Percentiles rank a stretch among this genome's conserved stretches.
Evolutionary conservation across 1,140 invertebrate species (phyloP).

Genomic region (Acromyrmex echinatior): DNA sequence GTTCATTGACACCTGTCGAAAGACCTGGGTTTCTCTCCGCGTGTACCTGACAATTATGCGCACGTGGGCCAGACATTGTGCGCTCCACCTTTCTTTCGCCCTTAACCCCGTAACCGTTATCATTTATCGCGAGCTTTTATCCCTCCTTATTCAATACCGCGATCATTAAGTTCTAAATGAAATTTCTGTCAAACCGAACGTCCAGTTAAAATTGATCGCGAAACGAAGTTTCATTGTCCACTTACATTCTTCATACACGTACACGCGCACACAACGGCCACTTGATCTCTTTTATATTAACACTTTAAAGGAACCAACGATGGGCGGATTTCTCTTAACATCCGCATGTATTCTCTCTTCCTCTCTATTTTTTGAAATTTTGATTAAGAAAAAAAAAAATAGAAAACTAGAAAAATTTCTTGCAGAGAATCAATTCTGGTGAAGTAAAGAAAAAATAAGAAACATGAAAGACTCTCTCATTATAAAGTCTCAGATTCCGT

Average conservation of each 20-base stretch:
- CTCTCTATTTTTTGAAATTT: neutral
- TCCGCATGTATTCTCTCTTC: no score
- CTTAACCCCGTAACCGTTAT: slow-evolving; percentile 48
- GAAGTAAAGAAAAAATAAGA: neutral
- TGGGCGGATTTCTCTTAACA: neutral
- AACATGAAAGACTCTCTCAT: neutral
- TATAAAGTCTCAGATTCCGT: neutral
- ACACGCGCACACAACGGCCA: neutral
- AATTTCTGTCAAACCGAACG: slow-evolving; percentile 44
- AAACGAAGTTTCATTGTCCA: slow-evolving; percentile 22
- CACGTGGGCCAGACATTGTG: slow-evolving; percentile 70
- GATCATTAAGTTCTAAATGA: slow-evolving; percentile 21
- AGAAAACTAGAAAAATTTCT: neutral
- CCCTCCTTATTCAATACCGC: neutral
- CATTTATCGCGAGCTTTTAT: slow-evolving; percentile 46
- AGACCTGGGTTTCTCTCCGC: slow-evolving; percentile 77
- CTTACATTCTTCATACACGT: slow-evolving; percentile 8
- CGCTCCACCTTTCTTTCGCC: neutral
- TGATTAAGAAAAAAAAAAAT: neutral
- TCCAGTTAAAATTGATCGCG: slow-evolving; percentile 12
- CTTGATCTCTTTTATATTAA: slow-evolving; percentile 1
- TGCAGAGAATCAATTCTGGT: neutral
- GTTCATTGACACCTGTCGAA: slow-evolving; percentile 85
- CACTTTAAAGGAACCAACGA: neutral
- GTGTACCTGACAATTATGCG: slow-evolving; percentile 77